These are phyloP conservation scores for Onthophagus taurus DNA, from an alignment of 1,140 invertebrate genomes.

Conservation along the genomic window DNA sequence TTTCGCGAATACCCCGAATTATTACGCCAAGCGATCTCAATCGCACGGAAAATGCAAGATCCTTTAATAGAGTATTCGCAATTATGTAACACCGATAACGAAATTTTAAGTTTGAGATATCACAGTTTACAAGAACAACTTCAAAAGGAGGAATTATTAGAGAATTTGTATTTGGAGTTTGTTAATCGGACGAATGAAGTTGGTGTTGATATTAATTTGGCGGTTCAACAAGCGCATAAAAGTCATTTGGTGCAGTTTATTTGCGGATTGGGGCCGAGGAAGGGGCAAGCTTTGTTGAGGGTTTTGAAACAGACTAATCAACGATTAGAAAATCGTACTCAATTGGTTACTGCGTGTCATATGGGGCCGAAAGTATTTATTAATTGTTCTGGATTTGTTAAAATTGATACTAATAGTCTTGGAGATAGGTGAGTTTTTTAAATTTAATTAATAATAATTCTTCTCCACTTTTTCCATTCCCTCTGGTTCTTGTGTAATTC, in stretches of 20 bases:
- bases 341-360: conserved; percentile 88
- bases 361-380: conserved; percentile 99
- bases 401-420: conserved; percentile 91
- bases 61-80: conserved; percentile 94
- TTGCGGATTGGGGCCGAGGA: conserved; percentile 92
- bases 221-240: conserved; percentile 79
- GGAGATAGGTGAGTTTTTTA: conserved; percentile 69
- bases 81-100: conserved; percentile 89
- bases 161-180: conserved; percentile 83
- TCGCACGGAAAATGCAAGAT: conserved; percentile 89
- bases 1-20: conserved; percentile 87
- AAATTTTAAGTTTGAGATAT: conserved; percentile 88
- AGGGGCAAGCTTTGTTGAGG: conserved; percentile 84
- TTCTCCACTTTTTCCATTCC: too few relatives aligned
- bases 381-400: conserved; percentile 98
- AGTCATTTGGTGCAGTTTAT: conserved; percentile 93
- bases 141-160: conserved; percentile 73
- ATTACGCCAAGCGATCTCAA: conserved; percentile 81
- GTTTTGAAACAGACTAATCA: conserved; percentile 89
- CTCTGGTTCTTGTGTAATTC: too few relatives aligned
- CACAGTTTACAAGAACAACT: conserved; percentile 81
- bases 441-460: too few relatives aligned
- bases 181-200: conserved; percentile 93
- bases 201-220: conserved; percentile 95
- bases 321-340: conserved; percentile 87